Evolutionary conservation across 1,140 invertebrate species (phyloP).

Genomic region (Gryllus bimaculatus): DNA sequence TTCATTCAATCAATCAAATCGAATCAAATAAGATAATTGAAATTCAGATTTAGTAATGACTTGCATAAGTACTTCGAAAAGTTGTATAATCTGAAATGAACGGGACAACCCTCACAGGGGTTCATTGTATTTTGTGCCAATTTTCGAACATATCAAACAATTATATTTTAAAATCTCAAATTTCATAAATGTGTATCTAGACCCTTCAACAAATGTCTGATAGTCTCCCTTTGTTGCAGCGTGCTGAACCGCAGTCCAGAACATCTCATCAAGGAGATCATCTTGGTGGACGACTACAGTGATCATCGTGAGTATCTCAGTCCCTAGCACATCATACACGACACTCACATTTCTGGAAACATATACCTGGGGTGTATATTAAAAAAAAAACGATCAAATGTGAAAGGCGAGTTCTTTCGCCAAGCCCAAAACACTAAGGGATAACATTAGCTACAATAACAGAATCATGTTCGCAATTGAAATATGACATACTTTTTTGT

Average conservation of each 20-base stretch:
- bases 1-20: too few relatives aligned
- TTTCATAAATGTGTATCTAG: not conserved
- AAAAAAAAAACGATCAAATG: too few relatives aligned
- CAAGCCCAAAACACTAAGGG: too few relatives aligned
- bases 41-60: too few relatives aligned
- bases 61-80: not conserved
- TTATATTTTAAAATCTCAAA: not conserved
- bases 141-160: not conserved
- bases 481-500: too few relatives aligned
- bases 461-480: too few relatives aligned
- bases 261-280: slow-evolving; percentile 92
- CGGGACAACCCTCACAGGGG: not conserved
- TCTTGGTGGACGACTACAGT: slow-evolving; percentile 95
- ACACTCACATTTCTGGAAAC: too few relatives aligned
- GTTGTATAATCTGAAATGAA: not conserved
- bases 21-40: too few relatives aligned
- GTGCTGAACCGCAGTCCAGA: slow-evolving; percentile 89
- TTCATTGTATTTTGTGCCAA: not conserved
- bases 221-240: slow-evolving; percentile 45
- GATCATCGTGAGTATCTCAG: slow-evolving; percentile 69
- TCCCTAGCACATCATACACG: too few relatives aligned
- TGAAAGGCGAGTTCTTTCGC: too few relatives aligned
- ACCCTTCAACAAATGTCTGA: not conserved
- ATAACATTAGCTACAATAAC: too few relatives aligned
- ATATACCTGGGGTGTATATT: too few relatives aligned